phyloP scores from a whole-genome alignment of 2,888 invertebrate genomes.

The Dynastes tityus region DNA sequence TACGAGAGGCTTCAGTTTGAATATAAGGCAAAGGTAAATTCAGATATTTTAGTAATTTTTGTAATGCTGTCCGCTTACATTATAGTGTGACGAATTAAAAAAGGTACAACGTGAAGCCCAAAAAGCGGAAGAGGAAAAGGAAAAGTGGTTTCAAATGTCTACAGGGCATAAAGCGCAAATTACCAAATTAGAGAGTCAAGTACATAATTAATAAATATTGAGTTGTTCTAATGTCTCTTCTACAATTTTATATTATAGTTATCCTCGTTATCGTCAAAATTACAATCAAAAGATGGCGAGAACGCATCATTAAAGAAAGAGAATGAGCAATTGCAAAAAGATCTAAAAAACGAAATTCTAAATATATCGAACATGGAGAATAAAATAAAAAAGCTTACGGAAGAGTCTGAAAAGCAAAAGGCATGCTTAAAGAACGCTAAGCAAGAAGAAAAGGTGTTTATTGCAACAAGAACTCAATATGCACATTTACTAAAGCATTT shows the following conservation, averaged over 20 bases:
- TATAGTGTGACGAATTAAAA: conserved; percentile 65
- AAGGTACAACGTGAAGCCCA: conserved; percentile 65
- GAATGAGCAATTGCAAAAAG: conserved; percentile 70
- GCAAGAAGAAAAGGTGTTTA: conserved; percentile 65
- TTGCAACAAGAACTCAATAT: no score
- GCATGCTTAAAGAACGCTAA: conserved; percentile 62
- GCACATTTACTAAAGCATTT: no score
- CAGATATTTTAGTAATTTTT: conserved; percentile 1
- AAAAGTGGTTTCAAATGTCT: conserved; percentile 66
- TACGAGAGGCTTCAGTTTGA: conserved; percentile 63
- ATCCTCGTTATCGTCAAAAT: conserved; percentile 57
- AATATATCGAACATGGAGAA: conserved; percentile 70
- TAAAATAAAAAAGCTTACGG: conserved; percentile 70
- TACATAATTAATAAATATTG: conserved; percentile 47
- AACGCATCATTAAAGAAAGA: conserved; percentile 68
- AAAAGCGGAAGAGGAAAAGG: conserved; percentile 65
- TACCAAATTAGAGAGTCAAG: conserved; percentile 66
- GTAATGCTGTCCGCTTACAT: conserved; percentile 12
- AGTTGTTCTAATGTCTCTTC: neutral
- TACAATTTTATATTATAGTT: neutral
- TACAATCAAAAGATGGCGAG: conserved; percentile 67
- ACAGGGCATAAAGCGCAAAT: conserved; percentile 62
- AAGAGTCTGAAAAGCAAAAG: conserved; percentile 71
- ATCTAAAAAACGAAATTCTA: conserved; percentile 69
- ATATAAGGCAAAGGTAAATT: conserved; percentile 62